Evolutionary conservation across 2,888 invertebrate species (phyloP), one percentile per base, ranked within the genome.

Genomic region (Luperina testacea): DNA sequence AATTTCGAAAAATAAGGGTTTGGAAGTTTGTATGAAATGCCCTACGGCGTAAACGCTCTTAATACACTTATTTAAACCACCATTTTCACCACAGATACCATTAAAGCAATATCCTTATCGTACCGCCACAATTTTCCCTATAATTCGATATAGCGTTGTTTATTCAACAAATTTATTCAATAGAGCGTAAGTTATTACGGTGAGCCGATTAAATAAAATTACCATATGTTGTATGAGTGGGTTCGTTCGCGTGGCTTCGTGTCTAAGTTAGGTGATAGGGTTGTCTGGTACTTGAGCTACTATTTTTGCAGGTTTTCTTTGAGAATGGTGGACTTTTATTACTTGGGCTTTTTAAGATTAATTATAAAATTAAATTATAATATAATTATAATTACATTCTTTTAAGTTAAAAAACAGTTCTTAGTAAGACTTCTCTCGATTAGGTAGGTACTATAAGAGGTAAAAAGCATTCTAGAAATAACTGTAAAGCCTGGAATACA

Each of bases 161-260:
- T 87, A 87, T 86, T 89, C 63, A 83, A 80, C 85, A 88, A 88
- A 85, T 84, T 82, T 82, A 86, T 81, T 85, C 83, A 61, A 57
- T 68, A 78, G 73, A 77, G 27, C 68, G 78, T 88, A 82, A 89
- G 78, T 88, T 90, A 88, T 89, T 87, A 85, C 84, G 82, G 84
- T 85, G 80, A 85, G 83, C 87, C 82, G 85, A 87, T 90, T 88
- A 89, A 85, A 87, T 88, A 86, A 85, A 86, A 87, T 85, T 82
- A 81, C 87, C 80, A 88, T 81, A 81, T 81, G 81, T 81, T 75
- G 78, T 64, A 42, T 53, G 75, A 51, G 78, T 63, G 45, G 61
- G 67, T 48, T 77, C 57, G 64, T 70, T 80, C 76, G 69, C 71
- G 80, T 72, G 80, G 84, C 70, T 80, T 80, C 75, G 67, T 80